These are phyloP conservation scores for Chalcis sispes DNA, from an alignment of 2,888 invertebrate species.

Conservation along the genomic window DNA sequence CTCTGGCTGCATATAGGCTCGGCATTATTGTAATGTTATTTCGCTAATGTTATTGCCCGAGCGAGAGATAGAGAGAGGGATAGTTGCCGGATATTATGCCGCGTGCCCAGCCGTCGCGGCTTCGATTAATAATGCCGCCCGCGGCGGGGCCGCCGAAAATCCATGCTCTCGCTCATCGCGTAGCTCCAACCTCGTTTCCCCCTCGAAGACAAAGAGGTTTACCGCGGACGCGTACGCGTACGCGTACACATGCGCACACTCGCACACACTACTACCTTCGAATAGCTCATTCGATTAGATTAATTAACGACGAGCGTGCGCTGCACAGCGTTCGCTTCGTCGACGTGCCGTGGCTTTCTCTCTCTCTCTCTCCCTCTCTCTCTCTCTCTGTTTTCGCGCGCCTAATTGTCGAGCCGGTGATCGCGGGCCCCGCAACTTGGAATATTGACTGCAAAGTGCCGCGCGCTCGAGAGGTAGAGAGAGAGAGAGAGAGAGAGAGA, in stretches of 20 bases:
- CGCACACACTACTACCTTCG: conserved; percentile 56
- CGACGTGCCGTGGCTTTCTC: neutral
- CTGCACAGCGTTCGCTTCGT: no score
- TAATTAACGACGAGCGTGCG: conserved; percentile 58
- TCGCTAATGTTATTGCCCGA: conserved; percentile 68
- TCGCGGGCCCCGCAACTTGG: conserved; percentile 9
- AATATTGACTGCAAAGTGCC: conserved; percentile 47
- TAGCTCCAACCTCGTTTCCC: neutral
- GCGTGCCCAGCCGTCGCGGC: no score
- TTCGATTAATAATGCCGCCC: conserved; percentile 65
- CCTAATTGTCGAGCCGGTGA: conserved; percentile 47
- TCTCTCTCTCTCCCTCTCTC: conserved; percentile 18
- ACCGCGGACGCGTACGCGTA: conserved; percentile 48
- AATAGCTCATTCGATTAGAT: conserved; percentile 64
- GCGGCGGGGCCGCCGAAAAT: conserved; percentile 44
- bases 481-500: neutral
- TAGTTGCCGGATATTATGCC: conserved; percentile 59
- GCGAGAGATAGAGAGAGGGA: neutral
- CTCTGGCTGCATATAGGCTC: neutral
- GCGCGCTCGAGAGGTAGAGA: neutral
- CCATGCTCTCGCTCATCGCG: neutral
- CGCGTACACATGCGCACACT: conserved; percentile 52
- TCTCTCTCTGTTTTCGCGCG: conserved; percentile 23
- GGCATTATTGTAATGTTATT: conserved; percentile 65
- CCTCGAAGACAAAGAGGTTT: conserved; percentile 50